Evolutionary conservation across 2,888 invertebrate species (phyloP).

Genomic region (Antheraea yamamai): DNA sequence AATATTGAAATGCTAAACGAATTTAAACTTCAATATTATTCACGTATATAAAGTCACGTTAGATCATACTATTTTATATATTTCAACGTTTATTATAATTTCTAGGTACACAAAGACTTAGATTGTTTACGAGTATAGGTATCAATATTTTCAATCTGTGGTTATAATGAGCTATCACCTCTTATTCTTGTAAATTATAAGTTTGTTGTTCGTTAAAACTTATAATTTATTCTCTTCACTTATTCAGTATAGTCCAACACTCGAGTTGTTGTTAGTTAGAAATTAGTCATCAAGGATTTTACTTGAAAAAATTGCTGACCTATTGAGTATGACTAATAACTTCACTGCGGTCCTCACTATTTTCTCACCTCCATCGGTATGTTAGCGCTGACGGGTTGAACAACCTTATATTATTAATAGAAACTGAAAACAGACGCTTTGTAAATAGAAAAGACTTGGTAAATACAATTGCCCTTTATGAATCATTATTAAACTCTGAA

Average conservation of each 20-base stretch:
- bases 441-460: conserved; percentile 51
- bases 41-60: not conserved
- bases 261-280: not conserved
- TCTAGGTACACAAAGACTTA: not conserved
- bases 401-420: conserved; percentile 75
- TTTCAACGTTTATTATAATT: not conserved
- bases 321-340: conserved; percentile 4
- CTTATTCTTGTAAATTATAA: not conserved
- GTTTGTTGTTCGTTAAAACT: not conserved
- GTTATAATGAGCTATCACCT: not conserved
- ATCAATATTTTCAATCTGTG: not conserved
- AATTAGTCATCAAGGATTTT: not conserved
- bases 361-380: conserved; percentile 8
- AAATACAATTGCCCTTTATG: conserved; percentile 46
- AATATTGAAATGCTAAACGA: not conserved
- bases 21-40: not conserved
- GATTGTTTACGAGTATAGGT: not conserved
- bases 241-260: not conserved
- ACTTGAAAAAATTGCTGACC: not conserved
- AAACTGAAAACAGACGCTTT: conserved; percentile 52
- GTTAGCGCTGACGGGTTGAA: conserved; percentile 59
- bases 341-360: not conserved
- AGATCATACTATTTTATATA: not conserved
- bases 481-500: conserved; percentile 30
- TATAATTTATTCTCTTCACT: not conserved